Evolutionary conservation across 2,113 vertebrate genomes (phyloP), one percentile per base, ranked within the genome.

Genomic region (Furnarius figulus): DNA sequence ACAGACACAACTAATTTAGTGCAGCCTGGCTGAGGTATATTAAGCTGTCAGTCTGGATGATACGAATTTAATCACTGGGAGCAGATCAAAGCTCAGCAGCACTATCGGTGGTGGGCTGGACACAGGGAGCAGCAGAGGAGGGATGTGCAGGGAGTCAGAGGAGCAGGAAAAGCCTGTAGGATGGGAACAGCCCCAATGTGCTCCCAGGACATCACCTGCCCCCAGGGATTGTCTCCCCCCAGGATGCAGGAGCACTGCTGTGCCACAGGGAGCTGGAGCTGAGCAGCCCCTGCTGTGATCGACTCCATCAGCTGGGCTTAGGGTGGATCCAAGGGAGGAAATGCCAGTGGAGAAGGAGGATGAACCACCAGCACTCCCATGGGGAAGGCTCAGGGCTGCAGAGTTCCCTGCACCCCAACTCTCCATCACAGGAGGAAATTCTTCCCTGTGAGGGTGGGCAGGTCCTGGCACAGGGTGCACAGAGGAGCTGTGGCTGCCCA

Each of bases 1-100:
- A 92, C 93, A 97, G 96, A 96, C 97, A 95, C 92, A 93, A 95
- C 76, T 92, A 92, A 97, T 97, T 97, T 93, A 96, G 91, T 21
- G 0, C 1, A 0, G 94, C 62, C 93, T 85, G 15, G 5, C 63
- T 74, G 89, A 94, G 95, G 95, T 87, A 65, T 91, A 95, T 97
- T 92, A 97, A 95, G 87, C 93, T 96, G 97, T 97, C 97, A 97
- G 95, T 70, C n/a, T 58, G 87, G 95, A 81, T 94, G 96, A 96
- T 94, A 85, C 2, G 91, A 93, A 93, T 94, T 97, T 95, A 97
- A 97, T 97, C 95, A 94, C 93, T 9, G 1, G 0, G 75, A 89
- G 81, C 93, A 95, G 95, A 96, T 97, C 93, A 96, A 97, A 97
- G 97, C 76, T 63, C 50, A 0, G 17, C 87, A 46, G 83, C 61